These are phyloP conservation scores for Rhamnusium bicolor DNA, from an alignment of 2,888 invertebrate genomes.

Conservation along the genomic window DNA sequence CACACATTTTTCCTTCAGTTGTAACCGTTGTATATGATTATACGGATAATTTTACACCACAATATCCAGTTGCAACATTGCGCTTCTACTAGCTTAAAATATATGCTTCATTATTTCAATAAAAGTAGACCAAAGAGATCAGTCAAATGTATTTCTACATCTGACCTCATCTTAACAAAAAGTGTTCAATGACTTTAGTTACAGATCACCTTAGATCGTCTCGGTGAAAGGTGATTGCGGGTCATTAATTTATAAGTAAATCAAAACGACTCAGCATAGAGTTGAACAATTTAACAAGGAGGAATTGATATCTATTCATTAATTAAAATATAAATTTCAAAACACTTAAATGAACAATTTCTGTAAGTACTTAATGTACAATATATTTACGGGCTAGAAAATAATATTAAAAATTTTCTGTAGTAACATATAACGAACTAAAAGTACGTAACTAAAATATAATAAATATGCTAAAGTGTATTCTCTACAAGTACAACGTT, in stretches of 20 bases:
- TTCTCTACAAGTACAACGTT: no score
- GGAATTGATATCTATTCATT: no score
- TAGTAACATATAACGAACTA: no score
- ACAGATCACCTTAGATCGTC: background rate
- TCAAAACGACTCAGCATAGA: background rate
- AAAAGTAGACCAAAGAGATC: background rate
- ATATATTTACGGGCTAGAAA: no score
- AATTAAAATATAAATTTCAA: no score
- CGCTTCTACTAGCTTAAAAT: no score
- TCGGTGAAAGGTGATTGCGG: slow-evolving; percentile 9
- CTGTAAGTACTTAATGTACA: no score
- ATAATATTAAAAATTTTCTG: no score
- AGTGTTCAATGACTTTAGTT: background rate
- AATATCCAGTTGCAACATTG: background rate
- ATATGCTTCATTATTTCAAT: background rate
- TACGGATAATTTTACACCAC: background rate
- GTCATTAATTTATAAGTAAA: slow-evolving; percentile 15
- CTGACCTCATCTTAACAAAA: slow-evolving; percentile 2
- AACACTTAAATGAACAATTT: no score
- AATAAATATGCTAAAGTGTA: no score
- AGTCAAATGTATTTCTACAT: slow-evolving; percentile 5
- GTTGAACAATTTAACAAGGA: background rate
- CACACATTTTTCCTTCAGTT: no score
- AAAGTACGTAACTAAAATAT: no score
- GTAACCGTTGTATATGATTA: background rate